Evolutionary conservation across 1,140 invertebrate species (phyloP), one percentile per base, ranked within the genome.

Genomic region (Euura saliciscinereae): DNA sequence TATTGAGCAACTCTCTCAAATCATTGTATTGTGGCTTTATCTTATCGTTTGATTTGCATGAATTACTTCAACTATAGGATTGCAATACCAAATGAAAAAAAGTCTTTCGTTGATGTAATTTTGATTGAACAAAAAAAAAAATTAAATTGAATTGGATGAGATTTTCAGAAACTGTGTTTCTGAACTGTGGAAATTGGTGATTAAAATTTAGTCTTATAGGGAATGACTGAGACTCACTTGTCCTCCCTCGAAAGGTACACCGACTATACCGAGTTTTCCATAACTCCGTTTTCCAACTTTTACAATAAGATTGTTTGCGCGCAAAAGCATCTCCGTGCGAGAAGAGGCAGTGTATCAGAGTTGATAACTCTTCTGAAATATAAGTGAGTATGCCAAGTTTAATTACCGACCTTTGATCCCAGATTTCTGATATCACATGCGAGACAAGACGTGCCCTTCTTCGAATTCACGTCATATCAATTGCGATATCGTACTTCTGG

Each of bases 221-320:
- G 28, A 28, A 28, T 28, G 28, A 1, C 43, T 45, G 45, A 69
- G 28, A 74, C 44, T 70, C 81, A 87, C 86, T 83, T 94, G 93
- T 4, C 93, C 93, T 80, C 94, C 93, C 71, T 92, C 91, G 78
- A 94, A 93, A 44, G 93, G 93, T 64, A 94, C 92, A n/a, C 93
- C 93, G 66, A 94, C 86, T 74, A 94, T 89, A 65, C 92, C 93
- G 7, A 94, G 87, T 87, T 86, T 89, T 7, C 75, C 72, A 68
- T 82, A 85, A 78, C 75, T 75, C 73, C 78, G 77, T 72, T 76
- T 59, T 64, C 77, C 79, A 44, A 78, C 7, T 75, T 79, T 81
- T 7, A 42, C 70, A 71, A 75, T 43, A 43, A 77, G 51, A 45
- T 43, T 69, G 45, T 74, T 73, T 71, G 72, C 69, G 71, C 73